Evolutionary conservation across 2,113 vertebrate species (phyloP).

Genomic region (Oenanthe melanoleuca): DNA sequence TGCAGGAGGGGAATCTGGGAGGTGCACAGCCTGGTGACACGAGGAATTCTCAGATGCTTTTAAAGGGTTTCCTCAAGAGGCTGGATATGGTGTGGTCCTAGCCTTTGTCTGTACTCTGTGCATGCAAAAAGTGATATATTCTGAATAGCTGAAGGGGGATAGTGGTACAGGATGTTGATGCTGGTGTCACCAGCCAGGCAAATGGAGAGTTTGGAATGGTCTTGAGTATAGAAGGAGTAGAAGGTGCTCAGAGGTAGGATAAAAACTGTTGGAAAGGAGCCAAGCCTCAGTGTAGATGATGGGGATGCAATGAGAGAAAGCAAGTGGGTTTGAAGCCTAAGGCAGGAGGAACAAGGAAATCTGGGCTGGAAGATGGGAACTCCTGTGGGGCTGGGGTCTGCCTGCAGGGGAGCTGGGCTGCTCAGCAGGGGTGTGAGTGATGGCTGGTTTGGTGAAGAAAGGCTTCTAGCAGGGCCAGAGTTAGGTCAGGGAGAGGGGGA

Average conservation of each 20-base stretch:
- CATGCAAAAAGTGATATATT: background rate
- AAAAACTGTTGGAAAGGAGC: background rate
- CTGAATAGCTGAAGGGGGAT: background rate
- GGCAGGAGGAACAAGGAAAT: background rate
- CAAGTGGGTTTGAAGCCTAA: background rate
- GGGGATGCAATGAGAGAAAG: background rate
- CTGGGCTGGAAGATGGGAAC: background rate
- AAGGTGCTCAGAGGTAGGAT: background rate
- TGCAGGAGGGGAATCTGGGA: background rate
- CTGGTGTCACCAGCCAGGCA: background rate
- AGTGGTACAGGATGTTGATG: background rate
- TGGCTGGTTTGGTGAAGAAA: background rate
- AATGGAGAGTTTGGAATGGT: background rate
- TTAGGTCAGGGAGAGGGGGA: background rate
- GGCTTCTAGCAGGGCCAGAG: background rate
- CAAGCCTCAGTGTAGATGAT: background rate
- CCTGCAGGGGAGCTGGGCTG: background rate
- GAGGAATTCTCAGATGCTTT: background rate
- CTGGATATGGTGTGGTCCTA: background rate
- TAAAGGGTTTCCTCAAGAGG: background rate
- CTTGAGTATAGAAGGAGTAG: background rate
- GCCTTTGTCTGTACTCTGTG: background rate
- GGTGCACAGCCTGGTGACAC: fast-evolving
- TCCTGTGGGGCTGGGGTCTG: fast-evolving
- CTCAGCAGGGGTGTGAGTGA: fast-evolving